Evolutionary conservation across 2,888 invertebrate species (phyloP).

Genomic region (Sinopyrophorus schimmeli): DNA sequence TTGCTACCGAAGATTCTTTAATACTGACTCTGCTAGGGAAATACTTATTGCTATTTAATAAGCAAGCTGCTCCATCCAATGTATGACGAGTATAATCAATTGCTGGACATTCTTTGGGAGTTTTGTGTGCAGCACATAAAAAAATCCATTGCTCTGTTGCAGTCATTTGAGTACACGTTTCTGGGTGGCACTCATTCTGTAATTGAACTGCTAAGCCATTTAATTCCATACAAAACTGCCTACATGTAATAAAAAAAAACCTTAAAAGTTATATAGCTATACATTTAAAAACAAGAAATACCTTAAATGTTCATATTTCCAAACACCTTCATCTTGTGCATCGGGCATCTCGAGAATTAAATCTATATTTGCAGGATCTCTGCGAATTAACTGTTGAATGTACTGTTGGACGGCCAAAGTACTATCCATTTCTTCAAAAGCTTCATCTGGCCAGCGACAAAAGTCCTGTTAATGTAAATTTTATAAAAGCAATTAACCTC

Average conservation of each 20-base stretch:
- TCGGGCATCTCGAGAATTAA: constrained; percentile 95
- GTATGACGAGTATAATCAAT: constrained; percentile 99
- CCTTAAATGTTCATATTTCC: constrained; percentile 99
- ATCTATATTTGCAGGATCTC: constrained; percentile 91
- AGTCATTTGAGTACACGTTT: constrained; percentile 98
- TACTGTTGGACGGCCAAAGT: constrained; percentile 98
- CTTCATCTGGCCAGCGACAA: constrained; percentile 96
- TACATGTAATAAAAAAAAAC: too few relatives aligned
- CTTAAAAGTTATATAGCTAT: too few relatives aligned
- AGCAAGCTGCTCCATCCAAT: constrained; percentile 96
- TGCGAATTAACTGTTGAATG: constrained; percentile 95
- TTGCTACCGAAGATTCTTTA: constrained; percentile 98
- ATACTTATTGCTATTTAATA: constrained; percentile 99
- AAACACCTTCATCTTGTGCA: constrained; percentile 97
- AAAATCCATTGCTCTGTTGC: constrained; percentile 99
- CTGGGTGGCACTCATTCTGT: constrained; percentile 95
- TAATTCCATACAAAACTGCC: constrained; percentile 99
- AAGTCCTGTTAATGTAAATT: constrained; percentile 82
- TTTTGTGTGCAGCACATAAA: constrained; percentile 98
- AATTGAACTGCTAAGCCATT: constrained; percentile 97
- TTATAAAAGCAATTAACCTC: constrained; percentile 12
- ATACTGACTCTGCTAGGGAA: constrained; percentile 99
- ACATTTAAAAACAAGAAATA: constrained; percentile 47
- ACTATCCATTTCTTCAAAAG: constrained; percentile 99
- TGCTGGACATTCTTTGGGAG: constrained; percentile 99